Conservation (phyloP, 2,113 vertebrate species). For the Entomyzon cyanotis region DNA sequence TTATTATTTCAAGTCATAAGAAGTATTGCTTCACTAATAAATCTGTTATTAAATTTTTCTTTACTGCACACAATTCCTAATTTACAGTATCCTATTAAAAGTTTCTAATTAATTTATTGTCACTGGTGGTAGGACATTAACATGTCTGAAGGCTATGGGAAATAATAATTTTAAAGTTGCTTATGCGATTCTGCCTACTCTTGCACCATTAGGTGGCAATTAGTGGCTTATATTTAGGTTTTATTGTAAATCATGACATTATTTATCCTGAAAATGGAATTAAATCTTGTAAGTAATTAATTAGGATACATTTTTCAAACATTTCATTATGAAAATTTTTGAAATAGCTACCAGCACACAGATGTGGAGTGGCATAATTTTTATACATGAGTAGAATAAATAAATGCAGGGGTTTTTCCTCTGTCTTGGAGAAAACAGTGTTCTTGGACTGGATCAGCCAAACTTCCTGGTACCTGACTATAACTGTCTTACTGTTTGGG, state of each 20-base stretch:
- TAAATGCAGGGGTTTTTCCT: rapidly evolving
- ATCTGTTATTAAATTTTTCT: constrained; percentile 42
- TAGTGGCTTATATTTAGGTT: constrained; percentile 9
- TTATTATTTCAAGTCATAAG: neutral
- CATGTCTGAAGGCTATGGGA: constrained; percentile 46
- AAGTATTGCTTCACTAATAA: constrained; percentile 40
- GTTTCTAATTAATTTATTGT: constrained; percentile 64
- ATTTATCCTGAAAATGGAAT: constrained; percentile 29
- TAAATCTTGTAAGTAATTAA: constrained; percentile 14
- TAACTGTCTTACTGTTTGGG: neutral
- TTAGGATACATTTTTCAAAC: constrained; percentile 12
- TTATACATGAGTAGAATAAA: neutral
- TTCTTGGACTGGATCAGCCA: neutral
- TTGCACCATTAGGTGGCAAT: constrained; percentile 22
- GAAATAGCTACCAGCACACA: neutral
- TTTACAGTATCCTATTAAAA: constrained; percentile 61
- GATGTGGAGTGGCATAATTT: neutral
- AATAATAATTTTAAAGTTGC: constrained; percentile 56
- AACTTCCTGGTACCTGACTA: neutral
- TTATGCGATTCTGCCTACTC: constrained; percentile 19
- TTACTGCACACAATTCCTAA: constrained; percentile 31
- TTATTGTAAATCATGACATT: constrained; percentile 37
- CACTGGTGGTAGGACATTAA: constrained; percentile 51
- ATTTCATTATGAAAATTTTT: constrained; percentile 5
- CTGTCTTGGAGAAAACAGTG: neutral